phyloP scores from a whole-genome alignment of 2,113 vertebrate species.

The Vicugna pacos region DNA sequence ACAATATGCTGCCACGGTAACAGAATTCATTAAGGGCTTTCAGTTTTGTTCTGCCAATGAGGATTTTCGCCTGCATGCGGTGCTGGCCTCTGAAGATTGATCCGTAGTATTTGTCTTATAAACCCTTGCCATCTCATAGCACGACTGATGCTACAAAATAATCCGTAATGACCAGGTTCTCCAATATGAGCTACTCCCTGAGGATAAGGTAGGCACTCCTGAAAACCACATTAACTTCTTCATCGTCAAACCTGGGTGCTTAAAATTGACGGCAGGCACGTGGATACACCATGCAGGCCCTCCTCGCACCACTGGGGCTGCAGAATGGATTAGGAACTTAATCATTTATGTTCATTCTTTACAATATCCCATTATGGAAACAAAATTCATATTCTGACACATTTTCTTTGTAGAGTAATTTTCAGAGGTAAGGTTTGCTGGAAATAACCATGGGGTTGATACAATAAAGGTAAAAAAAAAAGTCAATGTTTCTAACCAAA shows the following conservation, averaged over 20 bases:
- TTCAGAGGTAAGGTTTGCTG: not conserved
- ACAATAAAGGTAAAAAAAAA: not conserved
- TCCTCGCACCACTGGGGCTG: not conserved
- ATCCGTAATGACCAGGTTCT: slow-evolving; percentile 65
- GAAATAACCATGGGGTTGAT: not conserved
- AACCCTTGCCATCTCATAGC: slow-evolving; percentile 63
- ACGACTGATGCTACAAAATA: slow-evolving; percentile 63
- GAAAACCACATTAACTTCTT: slow-evolving; percentile 29
- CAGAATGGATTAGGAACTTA: not conserved
- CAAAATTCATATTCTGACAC: not conserved
- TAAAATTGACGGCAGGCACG: slow-evolving; percentile 43
- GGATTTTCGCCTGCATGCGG: slow-evolving; percentile 59
- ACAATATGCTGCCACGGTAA: slow-evolving; percentile 70
- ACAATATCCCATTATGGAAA: not conserved
- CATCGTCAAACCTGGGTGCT: slow-evolving; percentile 53
- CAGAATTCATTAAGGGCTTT: slow-evolving; percentile 75
- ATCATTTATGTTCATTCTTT: not conserved
- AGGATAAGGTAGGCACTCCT: not conserved
- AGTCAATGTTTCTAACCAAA: not conserved
- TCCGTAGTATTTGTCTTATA: slow-evolving; percentile 71
- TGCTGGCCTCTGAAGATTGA: slow-evolving; percentile 65
- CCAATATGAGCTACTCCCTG: slow-evolving; percentile 28
- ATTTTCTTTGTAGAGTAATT: not conserved
- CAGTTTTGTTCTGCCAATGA: slow-evolving; percentile 76
- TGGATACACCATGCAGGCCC: not conserved